phyloP scores from a whole-genome alignment of 2,797 vertebrate genomes.

The Rhyacichthys aspro region DNA sequence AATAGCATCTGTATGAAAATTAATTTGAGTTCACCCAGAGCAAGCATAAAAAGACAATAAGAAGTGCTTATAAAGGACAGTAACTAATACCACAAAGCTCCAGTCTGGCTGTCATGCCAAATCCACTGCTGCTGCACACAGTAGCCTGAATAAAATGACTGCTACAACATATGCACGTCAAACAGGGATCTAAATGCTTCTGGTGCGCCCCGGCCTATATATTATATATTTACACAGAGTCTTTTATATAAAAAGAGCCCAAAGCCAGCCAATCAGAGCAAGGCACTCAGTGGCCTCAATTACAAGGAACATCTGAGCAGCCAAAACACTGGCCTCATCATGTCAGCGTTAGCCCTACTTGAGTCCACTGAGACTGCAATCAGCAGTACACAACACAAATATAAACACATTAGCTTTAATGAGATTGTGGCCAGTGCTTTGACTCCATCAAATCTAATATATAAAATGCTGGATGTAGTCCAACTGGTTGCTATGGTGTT shows the following conservation, averaged over 20 bases:
- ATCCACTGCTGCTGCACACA: slow-evolving; percentile 43
- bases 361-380: slow-evolving; percentile 74
- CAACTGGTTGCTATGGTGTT: slow-evolving; percentile 79
- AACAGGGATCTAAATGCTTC: slow-evolving; percentile 30
- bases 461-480: slow-evolving; percentile 68
- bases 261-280: slow-evolving; percentile 50
- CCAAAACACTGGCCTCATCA: slow-evolving; percentile 61
- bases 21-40: neutral
- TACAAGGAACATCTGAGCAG: slow-evolving; percentile 61
- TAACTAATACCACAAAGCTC: slow-evolving; percentile 42
- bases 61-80: slow-evolving; percentile 28
- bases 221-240: too few relatives aligned
- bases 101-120: slow-evolving; percentile 53
- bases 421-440: slow-evolving; percentile 73
- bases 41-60: slow-evolving; percentile 4
- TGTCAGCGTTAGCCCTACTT: slow-evolving; percentile 42
- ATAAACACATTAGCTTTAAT: slow-evolving; percentile 83
- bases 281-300: slow-evolving; percentile 55
- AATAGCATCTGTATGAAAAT: too few relatives aligned
- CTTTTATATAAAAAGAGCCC: slow-evolving; percentile 41
- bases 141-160: slow-evolving; percentile 43
- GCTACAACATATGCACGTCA: slow-evolving; percentile 52
- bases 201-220: too few relatives aligned
- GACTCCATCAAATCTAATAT: slow-evolving; percentile 74
- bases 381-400: slow-evolving; percentile 77